phyloP scores from a whole-genome alignment of 2,888 invertebrate species.

The Aleiodes testaceus region DNA sequence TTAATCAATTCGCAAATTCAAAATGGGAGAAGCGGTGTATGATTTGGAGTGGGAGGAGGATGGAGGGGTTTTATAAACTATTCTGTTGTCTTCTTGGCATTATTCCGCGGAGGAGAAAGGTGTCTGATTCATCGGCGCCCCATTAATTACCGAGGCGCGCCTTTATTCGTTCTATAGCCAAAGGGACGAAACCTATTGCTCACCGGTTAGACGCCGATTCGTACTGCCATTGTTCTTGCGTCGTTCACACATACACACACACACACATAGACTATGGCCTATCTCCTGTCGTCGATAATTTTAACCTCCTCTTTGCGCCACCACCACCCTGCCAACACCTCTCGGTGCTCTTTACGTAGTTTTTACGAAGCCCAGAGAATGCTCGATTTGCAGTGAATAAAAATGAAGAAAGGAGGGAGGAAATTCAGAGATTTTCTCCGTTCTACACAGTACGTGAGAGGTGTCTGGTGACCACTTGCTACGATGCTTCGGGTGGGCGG shows the following conservation, averaged over 20 bases:
- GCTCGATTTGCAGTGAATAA: neutral
- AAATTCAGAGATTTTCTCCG: too few species aligned
- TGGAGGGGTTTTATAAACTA: slow-evolving; percentile 69
- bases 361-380: slow-evolving; percentile 16
- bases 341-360: slow-evolving; percentile 4
- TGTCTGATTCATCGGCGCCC: slow-evolving; percentile 69
- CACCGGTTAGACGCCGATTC: slow-evolving; percentile 72
- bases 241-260: slow-evolving; percentile 70
- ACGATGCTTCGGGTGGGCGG: too few species aligned
- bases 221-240: slow-evolving; percentile 70
- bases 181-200: slow-evolving; percentile 73
- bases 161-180: slow-evolving; percentile 68
- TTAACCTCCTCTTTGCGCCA: slow-evolving; percentile 49
- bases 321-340: slow-evolving; percentile 13
- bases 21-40: slow-evolving; percentile 52
- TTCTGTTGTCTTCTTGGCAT: slow-evolving; percentile 73
- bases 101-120: slow-evolving; percentile 60
- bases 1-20: slow-evolving; percentile 1
- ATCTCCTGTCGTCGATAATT: slow-evolving; percentile 59
- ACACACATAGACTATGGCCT: too few species aligned
- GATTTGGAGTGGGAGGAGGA: too few species aligned
- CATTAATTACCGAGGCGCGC: slow-evolving; percentile 72
- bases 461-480: too few species aligned
- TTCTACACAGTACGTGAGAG: too few species aligned
- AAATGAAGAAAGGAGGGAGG: too few species aligned